Base-by-base conservation (phyloP, 2,888 invertebrate genomes). In the Periphyllus acericola region DNA sequence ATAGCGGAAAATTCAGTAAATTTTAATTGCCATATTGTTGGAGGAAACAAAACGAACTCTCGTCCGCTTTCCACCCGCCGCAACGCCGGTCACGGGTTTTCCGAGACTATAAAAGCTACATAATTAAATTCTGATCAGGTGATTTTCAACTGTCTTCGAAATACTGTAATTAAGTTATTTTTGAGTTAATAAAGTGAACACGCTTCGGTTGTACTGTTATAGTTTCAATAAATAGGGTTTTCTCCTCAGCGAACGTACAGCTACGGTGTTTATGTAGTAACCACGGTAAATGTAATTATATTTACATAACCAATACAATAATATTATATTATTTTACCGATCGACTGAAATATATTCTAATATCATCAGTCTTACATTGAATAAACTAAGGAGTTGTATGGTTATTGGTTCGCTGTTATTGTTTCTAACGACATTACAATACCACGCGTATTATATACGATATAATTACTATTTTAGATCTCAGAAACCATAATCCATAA, bases 101-200 rank as follows among this genome's bases (percentile, higher is more conserved):
- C 14, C 11, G 25, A 21, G 21, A 25, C 34, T 29, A 29, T 32
- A 32, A 46, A 32, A 82, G 71, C 71, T 34, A 32, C 66, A 52
- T 71, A 82, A 82, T 82, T 82, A 32, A 52, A 82, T 71, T 82
- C 25, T 72, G 71, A 71, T 82, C 52, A 52, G 82, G 21, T 32
- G 71, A 82, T 71, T 82, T 52, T 71, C 82, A 71, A 71, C 32
- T 52, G 82, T 81, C 80, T 81, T 81, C 40, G 9, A n/a, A 40
- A 40, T 29, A 81, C n/a, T 11, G 29, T 81, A 81, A 79, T 81
- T 81, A 66, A 66, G 40, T 81, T 40, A 81, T 19, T 81, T 40
- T 81, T 11, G 40, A 68, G 66, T 68, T 40, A 21, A 66, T 36
- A 68, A 81, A 81, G 60, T 34, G 79, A 60, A 34, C 17, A 55